Percentiles rank a stretch among this genome's conserved stretches.
These are phyloP conservation scores for Otocyon megalotis DNA, from an alignment of 2,113 vertebrate genomes.

Conservation along the genomic window DNA sequence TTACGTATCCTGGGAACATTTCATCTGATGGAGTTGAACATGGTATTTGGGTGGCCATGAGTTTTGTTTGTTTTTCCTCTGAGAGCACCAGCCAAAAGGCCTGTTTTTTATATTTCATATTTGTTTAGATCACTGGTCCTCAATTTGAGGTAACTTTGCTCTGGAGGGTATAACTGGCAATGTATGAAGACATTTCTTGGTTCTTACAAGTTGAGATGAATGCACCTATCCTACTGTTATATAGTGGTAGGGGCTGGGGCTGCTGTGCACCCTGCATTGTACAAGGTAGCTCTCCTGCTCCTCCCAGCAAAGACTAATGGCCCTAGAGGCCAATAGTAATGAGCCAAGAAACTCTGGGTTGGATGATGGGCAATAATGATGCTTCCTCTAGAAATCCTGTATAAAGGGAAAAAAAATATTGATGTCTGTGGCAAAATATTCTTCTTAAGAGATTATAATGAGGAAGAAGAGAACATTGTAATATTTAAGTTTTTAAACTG, in stretches of 20 bases:
- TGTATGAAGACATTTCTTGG: not conserved
- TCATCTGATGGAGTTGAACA: not conserved
- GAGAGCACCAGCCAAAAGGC: not conserved
- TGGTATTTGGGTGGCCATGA: not conserved
- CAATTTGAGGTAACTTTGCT: not conserved
- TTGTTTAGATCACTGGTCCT: not conserved
- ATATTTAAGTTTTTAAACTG: not conserved
- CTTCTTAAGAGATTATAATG: not conserved
- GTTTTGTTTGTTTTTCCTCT: not conserved
- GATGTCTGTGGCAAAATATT: not conserved
- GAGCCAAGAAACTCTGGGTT: not conserved
- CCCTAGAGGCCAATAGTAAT: not conserved
- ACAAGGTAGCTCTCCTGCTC: rapidly evolving
- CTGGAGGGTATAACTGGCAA: rapidly evolving
- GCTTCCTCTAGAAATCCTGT: not conserved
- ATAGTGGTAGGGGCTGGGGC: too few species aligned
- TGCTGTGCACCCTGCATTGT: not conserved
- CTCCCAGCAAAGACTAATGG: not conserved
- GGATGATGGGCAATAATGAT: not conserved
- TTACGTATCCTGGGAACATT: not conserved
- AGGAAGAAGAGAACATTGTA: not conserved
- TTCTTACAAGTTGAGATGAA: not conserved
- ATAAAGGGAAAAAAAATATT: not conserved
- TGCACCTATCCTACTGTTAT: not conserved
- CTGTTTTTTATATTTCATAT: not conserved